Evolutionary conservation across 30 jellyfish, hydroid and myxozoan species (phyloP).

Genomic region (Hydractinia symbiolongicarpus): DNA sequence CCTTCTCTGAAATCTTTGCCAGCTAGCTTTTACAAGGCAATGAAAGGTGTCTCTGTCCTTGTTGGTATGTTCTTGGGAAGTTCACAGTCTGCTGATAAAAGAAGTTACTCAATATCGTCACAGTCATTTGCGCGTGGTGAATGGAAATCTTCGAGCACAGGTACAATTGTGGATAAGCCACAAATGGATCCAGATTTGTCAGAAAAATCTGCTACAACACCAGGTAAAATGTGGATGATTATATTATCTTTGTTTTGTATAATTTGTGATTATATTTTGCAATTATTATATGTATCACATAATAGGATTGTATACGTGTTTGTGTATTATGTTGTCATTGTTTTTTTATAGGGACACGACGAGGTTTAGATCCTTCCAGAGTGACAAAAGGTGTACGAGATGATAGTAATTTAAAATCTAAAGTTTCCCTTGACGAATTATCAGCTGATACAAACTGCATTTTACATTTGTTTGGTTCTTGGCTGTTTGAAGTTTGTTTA

Average conservation of each 20-base stretch:
- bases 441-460: slow-evolving; percentile 70
- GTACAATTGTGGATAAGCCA: slow-evolving; percentile 12
- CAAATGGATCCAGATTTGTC: neutral
- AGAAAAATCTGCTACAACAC: neutral
- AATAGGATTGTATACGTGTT: neutral
- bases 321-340: too few relatives aligned
- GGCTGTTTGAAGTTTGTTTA: slow-evolving; percentile 85
- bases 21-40: slow-evolving; percentile 67
- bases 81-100: slow-evolving; percentile 12
- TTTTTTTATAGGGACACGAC: too few relatives aligned
- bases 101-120: slow-evolving; percentile 12
- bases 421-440: slow-evolving; percentile 21
- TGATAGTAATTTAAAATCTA: slow-evolving; percentile 22
- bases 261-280: neutral
- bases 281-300: too few relatives aligned
- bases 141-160: slow-evolving; percentile 30
- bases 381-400: slow-evolving; percentile 28
- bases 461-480: slow-evolving; percentile 76
- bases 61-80: slow-evolving; percentile 68
- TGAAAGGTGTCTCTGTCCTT: slow-evolving; percentile 89
- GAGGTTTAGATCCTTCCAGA: neutral
- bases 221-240: neutral
- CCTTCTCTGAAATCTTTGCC: slow-evolving; percentile 74
- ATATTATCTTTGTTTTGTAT: neutral
- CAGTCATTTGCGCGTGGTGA: slow-evolving; percentile 38